These are phyloP conservation scores for Prionailurus viverrinus DNA, from an alignment of 2,113 vertebrate species.

Conservation along the genomic window DNA sequence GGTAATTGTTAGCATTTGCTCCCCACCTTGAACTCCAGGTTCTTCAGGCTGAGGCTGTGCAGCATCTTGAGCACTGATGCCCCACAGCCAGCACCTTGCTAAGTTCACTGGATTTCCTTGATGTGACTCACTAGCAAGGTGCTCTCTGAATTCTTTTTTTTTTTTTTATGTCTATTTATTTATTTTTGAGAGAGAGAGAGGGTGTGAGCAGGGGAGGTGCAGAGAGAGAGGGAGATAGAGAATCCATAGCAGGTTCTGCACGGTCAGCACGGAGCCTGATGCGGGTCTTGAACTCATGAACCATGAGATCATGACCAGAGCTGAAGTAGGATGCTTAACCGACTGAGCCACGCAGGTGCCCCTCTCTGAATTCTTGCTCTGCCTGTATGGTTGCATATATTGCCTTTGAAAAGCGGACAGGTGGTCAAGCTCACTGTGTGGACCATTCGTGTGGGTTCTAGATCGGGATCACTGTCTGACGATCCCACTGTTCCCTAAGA, in stretches of 20 bases:
- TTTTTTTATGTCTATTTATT: too few relatives aligned
- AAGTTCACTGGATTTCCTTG: fast-evolving
- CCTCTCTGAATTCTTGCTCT: background rate
- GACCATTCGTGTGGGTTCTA: background rate
- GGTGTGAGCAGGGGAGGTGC: too few relatives aligned
- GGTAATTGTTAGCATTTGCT: background rate
- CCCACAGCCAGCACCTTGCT: background rate
- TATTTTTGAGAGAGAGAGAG: too few relatives aligned
- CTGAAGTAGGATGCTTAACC: too few relatives aligned
- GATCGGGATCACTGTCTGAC: background rate
- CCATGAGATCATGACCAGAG: too few relatives aligned
- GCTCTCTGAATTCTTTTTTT: background rate
- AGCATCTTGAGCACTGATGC: background rate
- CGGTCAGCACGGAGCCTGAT: too few relatives aligned
- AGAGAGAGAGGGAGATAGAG: too few relatives aligned
- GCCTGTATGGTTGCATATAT: fast-evolving
- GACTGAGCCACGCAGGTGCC: too few relatives aligned
- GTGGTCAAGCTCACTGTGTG: fast-evolving
- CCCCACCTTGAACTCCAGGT: background rate
- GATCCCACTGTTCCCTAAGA: background rate
- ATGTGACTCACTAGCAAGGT: fast-evolving
- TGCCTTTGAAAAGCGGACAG: background rate
- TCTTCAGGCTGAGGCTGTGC: background rate
- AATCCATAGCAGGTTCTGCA: too few relatives aligned
- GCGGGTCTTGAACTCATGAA: too few relatives aligned